A percentile compares a stretch with the other conserved stretches of the same genome.
Conservation (phyloP, 2,888 invertebrate genomes). For the Hirtodrosophila duncani region DNA sequence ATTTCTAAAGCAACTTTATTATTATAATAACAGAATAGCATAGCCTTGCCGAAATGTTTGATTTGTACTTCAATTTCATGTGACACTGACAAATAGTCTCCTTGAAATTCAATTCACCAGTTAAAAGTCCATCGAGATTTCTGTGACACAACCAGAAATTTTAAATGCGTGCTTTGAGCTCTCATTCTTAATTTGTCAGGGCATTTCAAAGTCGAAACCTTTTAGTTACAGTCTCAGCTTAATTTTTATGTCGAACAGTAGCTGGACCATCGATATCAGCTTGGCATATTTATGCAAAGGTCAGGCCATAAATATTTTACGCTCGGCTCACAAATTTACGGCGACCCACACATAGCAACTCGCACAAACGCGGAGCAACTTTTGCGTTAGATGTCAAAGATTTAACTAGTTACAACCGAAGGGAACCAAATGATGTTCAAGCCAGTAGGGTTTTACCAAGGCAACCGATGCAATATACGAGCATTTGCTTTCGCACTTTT, state of each 20-base stretch:
- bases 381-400: conserved; percentile 27
- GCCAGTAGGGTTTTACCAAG: conserved; percentile 2
- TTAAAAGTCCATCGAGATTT: too few species aligned
- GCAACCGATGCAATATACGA: background rate
- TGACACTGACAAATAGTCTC: too few species aligned
- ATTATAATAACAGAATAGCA: too few species aligned
- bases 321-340: conserved; percentile 12
- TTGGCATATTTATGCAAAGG: conserved; percentile 34
- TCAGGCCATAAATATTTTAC: conserved; percentile 43
- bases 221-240: too few species aligned
- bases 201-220: too few species aligned
- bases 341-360: conserved; percentile 1
- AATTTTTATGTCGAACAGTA: conserved; percentile 1
- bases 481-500: conserved; percentile 35
- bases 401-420: conserved; percentile 16
- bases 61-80: too few species aligned
- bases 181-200: too few species aligned
- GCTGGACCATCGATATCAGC: background rate
- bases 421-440: background rate
- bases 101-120: too few species aligned
- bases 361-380: background rate
- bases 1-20: too few species aligned
- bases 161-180: too few species aligned
- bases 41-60: too few species aligned
- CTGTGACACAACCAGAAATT: too few species aligned